Evolutionary conservation across 30 jellyfish, hydroid and myxozoan species (phyloP), one percentile per base, ranked within the genome.

Genomic region (Haliclystus octoradiatus): DNA sequence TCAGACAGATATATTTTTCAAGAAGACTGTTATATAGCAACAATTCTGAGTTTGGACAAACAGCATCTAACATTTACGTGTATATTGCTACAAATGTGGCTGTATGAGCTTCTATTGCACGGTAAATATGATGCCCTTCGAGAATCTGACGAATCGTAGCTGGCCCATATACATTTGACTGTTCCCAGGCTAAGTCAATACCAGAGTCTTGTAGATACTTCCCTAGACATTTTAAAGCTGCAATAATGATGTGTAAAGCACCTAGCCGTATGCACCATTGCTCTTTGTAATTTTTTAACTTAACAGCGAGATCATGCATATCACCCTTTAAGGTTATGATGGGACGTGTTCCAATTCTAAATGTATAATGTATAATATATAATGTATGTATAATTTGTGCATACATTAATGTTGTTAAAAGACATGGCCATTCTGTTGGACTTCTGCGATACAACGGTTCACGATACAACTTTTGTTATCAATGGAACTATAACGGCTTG

Each of bases 201-300:
- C 84, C 84, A 63, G 80, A 60, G 3, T 71, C 80, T 35, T 62
- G 40, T 33, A 73, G 61, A 29, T 73, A 73, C 71, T 73, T 73
- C 34, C 79, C 84, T 1, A 73, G 31, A 24, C 65, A 40, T 73
- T 73, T 60, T 33, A 60, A 57, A 26, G 31, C 27, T 3, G 79
- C 79, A 61, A 73, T 60, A 25, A 61, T 80, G 25, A 62, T 31
- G 70, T 73, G 84, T 23, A 73, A 40, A 33, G 61, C 84, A 24
- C 84, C 84, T 30, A 73, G 80, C 26, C 78, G 26, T 15, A 73
- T 60, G 30, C 62, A 4, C 23, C 31, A 22, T 22, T 60, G 61
- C 33, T 73, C 84, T 62, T 64, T 49, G 2, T 47, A 31, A 25
- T 62, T 80, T 60, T 69, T 49, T 69, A 60, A 24, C 35, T 60